Base-by-base conservation (phyloP, 2,888 invertebrate genomes). In the Gasteruption jaculator region DNA sequence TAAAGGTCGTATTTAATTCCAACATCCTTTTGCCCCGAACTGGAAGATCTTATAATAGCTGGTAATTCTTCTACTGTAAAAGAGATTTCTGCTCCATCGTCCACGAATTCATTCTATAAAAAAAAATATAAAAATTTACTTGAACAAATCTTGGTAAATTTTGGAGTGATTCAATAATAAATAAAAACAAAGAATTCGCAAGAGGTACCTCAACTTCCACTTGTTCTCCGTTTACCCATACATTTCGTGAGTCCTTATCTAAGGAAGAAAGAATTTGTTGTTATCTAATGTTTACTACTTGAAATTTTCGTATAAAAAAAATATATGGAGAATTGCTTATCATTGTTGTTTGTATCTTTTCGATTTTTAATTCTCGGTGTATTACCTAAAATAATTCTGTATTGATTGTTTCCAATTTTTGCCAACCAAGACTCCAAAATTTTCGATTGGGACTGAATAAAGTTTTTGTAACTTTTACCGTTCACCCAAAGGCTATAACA, bases 61-160 rank as follows among this genome's bases (percentile, higher is more conserved):
- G 71, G 63, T 7, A 61, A 57, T 11, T 72, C 72, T 3, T 74
- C 78, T 7, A 86, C 65, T 33, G 75, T 70, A 65, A 93, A 92
- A 51, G 80, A 78, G 36, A 89, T 91, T 70, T 90, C 87, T 1
- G 90, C 89, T 14, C 92, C 92, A 37, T 83, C 83, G 50, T 90
- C 86, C 6, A 85, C 83, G 63, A 93, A 93, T 58, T 83, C 84
- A 36, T 82, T 85, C 85, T 90, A 60, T 33, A 70, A 64, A 16
- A 14, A 30, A 29, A 41, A 25, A 43, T 6, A 3, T 4, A 32
- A 15, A 15, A n/a, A 25, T 32, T 8, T 7, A 3, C 7, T 26
- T n/a, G 12, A 8, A 19, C 10, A 14, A 19, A 34, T n/a, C n/a
- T n/a, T n/a, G n/a, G 27, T 30, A n/a, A 22, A n/a, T 25, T 15